Evolutionary conservation across 2,113 vertebrate genomes (phyloP).

Genomic region (Anolis carolinensis): DNA sequence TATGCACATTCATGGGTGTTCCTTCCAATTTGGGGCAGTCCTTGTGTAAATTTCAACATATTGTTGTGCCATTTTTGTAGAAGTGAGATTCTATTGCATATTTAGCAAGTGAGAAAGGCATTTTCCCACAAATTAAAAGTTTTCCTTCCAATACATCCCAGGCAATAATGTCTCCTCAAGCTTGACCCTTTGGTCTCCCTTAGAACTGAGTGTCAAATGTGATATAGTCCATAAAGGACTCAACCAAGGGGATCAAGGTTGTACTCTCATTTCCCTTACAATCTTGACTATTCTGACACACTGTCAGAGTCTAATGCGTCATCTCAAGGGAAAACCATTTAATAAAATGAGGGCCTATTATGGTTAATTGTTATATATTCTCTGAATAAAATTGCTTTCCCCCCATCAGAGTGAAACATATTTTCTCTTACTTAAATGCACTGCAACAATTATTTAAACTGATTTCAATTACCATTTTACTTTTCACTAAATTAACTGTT

Average conservation of each 20-base stretch:
- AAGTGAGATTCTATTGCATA: constrained; percentile 45
- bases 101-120: constrained; percentile 27
- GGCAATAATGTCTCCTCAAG: constrained; percentile 39
- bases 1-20: constrained; percentile 18
- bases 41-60: constrained; percentile 45
- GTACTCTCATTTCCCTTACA: constrained; percentile 47
- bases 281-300: constrained; percentile 44
- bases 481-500: constrained; percentile 50
- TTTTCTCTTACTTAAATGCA: constrained; percentile 50
- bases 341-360: constrained; percentile 53
- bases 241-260: constrained; percentile 65
- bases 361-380: constrained; percentile 54
- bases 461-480: constrained; percentile 50
- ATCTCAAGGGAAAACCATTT: constrained; percentile 52
- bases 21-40: constrained; percentile 57
- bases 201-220: constrained; percentile 56
- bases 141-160: background rate
- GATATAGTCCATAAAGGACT: constrained; percentile 47
- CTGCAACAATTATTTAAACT: constrained; percentile 43
- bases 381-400: constrained; percentile 52
- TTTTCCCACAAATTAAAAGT: constrained; percentile 28
- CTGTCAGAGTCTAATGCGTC: constrained; percentile 42
- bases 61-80: constrained; percentile 48
- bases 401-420: constrained; percentile 44
- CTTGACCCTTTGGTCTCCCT: constrained; percentile 69